A percentile compares a stretch with the other conserved stretches of the same genome.
Conservation (phyloP, 2,113 vertebrate genomes). For the Herpailurus yagouaroundi region DNA sequence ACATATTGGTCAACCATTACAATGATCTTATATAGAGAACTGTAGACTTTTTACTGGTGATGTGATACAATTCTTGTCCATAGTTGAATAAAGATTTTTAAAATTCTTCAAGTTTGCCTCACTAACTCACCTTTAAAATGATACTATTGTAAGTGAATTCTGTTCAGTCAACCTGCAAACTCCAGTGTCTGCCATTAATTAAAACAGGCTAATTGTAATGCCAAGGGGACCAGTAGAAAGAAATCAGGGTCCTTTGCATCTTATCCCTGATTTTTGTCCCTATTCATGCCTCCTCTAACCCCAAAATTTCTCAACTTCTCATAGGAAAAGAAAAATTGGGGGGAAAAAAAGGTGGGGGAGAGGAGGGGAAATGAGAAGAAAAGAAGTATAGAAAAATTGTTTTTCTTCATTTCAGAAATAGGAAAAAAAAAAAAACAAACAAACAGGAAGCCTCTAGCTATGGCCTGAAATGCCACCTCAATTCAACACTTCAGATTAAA, state of each 20-base stretch:
- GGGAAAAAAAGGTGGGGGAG: not conserved
- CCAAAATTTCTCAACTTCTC: not conserved
- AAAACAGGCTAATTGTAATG: not conserved
- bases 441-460: not conserved
- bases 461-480: not conserved
- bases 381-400: not conserved
- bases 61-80: not conserved
- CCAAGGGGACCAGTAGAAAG: not conserved
- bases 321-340: not conserved
- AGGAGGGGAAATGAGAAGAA: not conserved
- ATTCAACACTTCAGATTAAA: not conserved
- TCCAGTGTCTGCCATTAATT: not conserved
- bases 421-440: not conserved
- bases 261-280: not conserved
- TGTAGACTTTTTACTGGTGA: not conserved
- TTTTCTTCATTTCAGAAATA: not conserved
- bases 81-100: not conserved
- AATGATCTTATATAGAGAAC: not conserved
- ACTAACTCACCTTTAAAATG: not conserved
- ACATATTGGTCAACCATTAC: too few relatives aligned
- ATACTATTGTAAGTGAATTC: not conserved
- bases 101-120: not conserved
- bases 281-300: not conserved
- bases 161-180: not conserved
- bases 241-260: not conserved